Percentiles rank a stretch among this genome's conserved stretches.
These are phyloP conservation scores for Drosophila leontia DNA, from an alignment of 1,140 invertebrate species.

Conservation along the genomic window DNA sequence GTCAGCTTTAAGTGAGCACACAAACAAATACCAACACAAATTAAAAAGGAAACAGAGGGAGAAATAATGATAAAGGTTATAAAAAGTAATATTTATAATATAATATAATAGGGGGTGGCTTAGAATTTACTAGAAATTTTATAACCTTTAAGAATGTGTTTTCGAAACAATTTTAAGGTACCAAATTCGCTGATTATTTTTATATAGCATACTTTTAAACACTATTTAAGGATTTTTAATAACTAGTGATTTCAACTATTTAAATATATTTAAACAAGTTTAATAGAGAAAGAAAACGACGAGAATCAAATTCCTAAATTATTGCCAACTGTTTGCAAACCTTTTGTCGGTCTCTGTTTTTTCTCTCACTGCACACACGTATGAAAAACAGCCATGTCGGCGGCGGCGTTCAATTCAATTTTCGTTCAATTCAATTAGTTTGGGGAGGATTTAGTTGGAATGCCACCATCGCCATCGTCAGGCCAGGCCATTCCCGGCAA, in stretches of 20 bases:
- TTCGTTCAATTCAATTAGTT: constrained; percentile 61
- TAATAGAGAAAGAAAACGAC: background rate
- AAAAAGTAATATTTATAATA: background rate
- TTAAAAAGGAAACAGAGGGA: constrained; percentile 1
- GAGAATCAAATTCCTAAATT: accelerated
- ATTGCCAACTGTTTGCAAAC: too few species aligned
- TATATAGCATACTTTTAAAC: background rate
- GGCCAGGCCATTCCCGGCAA: background rate
- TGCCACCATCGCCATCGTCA: constrained; percentile 16
- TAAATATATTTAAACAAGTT: background rate
- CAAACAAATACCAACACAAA: constrained; percentile 4
- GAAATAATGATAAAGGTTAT: background rate
- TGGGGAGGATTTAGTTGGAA: constrained; percentile 58
- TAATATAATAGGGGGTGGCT: background rate
- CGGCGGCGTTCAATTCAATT: constrained; percentile 57
- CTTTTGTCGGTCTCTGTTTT: background rate
- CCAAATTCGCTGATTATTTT: background rate
- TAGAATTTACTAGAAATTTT: background rate
- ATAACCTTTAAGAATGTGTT: background rate
- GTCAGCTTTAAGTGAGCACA: constrained; percentile 47
- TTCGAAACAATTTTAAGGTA: background rate
- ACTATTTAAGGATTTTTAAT: background rate
- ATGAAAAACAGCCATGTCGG: constrained; percentile 22
- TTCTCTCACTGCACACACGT: constrained; percentile 11
- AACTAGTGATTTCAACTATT: background rate